phyloP scores from a whole-genome alignment of 2,113 vertebrate species.

The Grammomys surdaster region DNA sequence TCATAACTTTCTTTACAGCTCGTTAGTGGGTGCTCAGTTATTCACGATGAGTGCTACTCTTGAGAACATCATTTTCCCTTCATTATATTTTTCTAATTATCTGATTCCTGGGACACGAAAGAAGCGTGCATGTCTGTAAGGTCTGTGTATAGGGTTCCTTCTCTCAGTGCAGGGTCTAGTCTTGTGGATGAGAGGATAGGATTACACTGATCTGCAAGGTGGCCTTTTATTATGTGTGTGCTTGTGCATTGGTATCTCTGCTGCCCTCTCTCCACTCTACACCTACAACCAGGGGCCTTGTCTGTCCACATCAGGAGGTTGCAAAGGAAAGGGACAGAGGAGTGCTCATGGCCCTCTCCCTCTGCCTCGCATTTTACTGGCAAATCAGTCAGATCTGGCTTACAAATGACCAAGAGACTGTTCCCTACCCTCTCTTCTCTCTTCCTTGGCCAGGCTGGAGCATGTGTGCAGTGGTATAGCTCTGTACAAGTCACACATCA shows the following conservation, averaged over 20 bases:
- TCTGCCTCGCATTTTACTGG: background rate
- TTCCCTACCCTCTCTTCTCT: background rate
- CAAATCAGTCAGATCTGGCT: background rate
- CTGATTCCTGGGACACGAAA: background rate
- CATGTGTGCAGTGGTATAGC: rapidly evolving
- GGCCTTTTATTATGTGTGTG: background rate
- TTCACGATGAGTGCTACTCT: background rate
- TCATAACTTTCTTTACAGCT: background rate
- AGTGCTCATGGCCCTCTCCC: too few relatives aligned
- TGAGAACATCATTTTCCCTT: background rate
- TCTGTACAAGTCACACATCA: rapidly evolving
- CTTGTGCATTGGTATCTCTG: too few relatives aligned
- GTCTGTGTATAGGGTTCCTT: background rate
- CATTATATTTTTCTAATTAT: background rate
- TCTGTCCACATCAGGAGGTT: background rate
- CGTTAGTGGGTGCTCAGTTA: background rate
- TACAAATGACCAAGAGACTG: background rate
- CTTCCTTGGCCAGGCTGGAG: background rate
- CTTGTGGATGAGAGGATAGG: background rate
- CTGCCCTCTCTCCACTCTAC: background rate
- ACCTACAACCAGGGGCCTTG: background rate
- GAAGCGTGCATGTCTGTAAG: background rate
- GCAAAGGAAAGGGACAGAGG: background rate
- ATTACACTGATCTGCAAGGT: background rate
- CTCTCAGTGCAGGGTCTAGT: background rate